Percentiles rank a stretch among this genome's conserved stretches.
Conservation (phyloP, 2,888 invertebrate genomes). For the Lithophane socia region DNA sequence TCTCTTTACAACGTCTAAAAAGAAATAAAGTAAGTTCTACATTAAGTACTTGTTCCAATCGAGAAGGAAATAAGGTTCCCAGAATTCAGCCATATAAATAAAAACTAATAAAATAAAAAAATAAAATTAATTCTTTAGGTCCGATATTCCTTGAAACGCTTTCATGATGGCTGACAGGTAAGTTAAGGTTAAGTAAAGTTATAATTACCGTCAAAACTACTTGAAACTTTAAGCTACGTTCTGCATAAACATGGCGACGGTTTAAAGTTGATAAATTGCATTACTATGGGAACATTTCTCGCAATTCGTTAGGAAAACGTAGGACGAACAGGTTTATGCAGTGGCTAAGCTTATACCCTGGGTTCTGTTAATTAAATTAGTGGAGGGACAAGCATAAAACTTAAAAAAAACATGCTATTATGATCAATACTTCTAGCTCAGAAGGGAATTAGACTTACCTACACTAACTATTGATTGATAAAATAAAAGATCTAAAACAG, state of each 20-base stretch:
- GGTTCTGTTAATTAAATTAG: not conserved
- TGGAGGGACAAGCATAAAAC: not conserved
- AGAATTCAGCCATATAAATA: constrained; percentile 5
- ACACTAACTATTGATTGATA: too few relatives aligned
- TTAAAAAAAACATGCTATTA: too few relatives aligned
- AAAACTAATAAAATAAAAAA: not conserved
- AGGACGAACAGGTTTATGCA: not conserved
- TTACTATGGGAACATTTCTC: constrained; percentile 17
- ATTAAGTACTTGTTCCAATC: not conserved
- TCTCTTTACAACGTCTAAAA: not conserved
- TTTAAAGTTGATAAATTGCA: constrained; percentile 42
- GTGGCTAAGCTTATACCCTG: not conserved
- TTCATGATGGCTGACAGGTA: constrained; percentile 34
- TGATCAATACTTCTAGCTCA: too few relatives aligned
- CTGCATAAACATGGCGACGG: constrained; percentile 35
- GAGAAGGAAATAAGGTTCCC: constrained; percentile 4
- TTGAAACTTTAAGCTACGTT: constrained; percentile 37
- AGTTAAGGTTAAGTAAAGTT: constrained; percentile 36
- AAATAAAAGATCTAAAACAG: too few relatives aligned
- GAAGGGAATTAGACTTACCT: too few relatives aligned
- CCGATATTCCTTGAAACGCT: constrained; percentile 33
- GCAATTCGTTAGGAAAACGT: constrained; percentile 4
- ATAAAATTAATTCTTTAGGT: not conserved
- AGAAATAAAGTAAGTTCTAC: constrained; percentile 9
- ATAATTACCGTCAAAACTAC: constrained; percentile 49